Evolutionary conservation across 92 coral and sea anemone species (phyloP).

Genomic region (Desmophyllum pertusum): DNA sequence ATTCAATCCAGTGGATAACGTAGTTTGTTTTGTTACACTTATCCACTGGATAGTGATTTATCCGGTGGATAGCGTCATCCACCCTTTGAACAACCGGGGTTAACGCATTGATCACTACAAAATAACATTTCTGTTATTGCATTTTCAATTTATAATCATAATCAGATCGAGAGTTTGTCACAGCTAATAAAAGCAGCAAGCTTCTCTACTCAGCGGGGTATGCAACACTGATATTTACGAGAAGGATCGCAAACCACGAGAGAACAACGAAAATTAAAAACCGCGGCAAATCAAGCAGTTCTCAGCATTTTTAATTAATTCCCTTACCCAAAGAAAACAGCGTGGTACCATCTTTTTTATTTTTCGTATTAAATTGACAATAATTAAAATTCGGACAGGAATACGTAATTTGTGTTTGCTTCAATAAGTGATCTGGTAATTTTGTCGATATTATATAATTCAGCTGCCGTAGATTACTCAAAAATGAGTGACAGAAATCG

Average conservation of each 20-base stretch:
- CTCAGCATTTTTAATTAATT: conserved; percentile 19
- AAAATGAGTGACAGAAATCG: neutral
- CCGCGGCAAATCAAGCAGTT: neutral
- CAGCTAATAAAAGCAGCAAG: neutral
- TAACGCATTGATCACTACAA: neutral
- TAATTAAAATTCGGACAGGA: neutral
- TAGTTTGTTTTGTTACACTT: neutral
- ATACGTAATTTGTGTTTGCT: conserved; percentile 4
- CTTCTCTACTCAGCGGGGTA: neutral
- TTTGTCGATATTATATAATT: no score
- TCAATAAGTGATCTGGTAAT: neutral
- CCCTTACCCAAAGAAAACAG: neutral
- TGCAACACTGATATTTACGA: neutral
- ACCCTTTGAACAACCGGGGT: neutral
- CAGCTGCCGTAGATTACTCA: neutral
- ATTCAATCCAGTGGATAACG: no score
- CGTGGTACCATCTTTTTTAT: neutral
- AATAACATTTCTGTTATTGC: no score
- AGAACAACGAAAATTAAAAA: neutral
- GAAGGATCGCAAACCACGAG: neutral
- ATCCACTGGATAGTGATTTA: neutral
- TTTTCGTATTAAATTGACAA: neutral
- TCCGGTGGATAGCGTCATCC: no score
- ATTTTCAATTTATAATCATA: neutral
- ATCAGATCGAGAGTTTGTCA: neutral